phyloP scores from a whole-genome alignment of 2,888 invertebrate genomes.

The Prostheceraeus crozeri region DNA sequence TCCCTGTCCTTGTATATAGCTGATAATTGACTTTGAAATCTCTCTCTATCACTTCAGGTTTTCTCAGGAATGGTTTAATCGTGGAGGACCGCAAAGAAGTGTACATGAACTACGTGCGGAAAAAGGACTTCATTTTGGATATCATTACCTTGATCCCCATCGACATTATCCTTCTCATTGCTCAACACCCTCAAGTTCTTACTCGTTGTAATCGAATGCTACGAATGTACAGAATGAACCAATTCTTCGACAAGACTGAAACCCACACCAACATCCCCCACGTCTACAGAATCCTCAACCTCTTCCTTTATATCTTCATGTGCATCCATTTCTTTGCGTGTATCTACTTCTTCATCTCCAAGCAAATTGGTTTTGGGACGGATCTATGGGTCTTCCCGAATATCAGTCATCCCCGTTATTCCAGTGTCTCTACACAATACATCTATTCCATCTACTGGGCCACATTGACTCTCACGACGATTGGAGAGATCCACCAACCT shows the following conservation, averaged over 20 bases:
- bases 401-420: too few relatives aligned
- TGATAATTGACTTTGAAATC: too few relatives aligned
- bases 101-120: conserved; percentile 70
- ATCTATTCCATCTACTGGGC: conserved; percentile 89
- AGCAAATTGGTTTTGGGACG: conserved; percentile 72
- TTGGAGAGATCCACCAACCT: conserved; percentile 79
- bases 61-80: conserved; percentile 57
- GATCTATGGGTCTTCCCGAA: conserved; percentile 66
- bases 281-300: conserved; percentile 54
- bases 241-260: conserved; percentile 86
- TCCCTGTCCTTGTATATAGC: too few relatives aligned
- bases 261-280: conserved; percentile 87
- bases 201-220: too few relatives aligned
- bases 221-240: too few relatives aligned
- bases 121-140: conserved; percentile 62
- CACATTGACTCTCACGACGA: conserved; percentile 83
- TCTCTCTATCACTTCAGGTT: too few relatives aligned
- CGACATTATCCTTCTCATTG: conserved; percentile 52
- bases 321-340: conserved; percentile 58
- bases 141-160: conserved; percentile 54
- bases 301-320: conserved; percentile 53
- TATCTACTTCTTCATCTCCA: conserved; percentile 54
- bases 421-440: conserved; percentile 63
- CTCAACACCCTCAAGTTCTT: too few relatives aligned
- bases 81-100: conserved; percentile 52